phyloP scores from a whole-genome alignment of 1,140 invertebrate genomes.

The Brachionus rubens region DNA sequence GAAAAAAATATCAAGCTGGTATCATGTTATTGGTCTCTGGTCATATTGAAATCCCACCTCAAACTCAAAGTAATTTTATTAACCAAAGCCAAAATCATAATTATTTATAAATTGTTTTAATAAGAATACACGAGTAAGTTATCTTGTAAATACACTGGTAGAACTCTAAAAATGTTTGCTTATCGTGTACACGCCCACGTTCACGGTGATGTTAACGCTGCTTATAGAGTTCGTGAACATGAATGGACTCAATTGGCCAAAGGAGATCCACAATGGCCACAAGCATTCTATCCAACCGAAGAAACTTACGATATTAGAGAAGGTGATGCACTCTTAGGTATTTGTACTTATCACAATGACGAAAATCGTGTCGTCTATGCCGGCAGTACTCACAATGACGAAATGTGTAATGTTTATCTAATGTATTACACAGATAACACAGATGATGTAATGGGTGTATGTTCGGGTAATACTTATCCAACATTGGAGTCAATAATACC shows the following conservation, averaged over 20 bases:
- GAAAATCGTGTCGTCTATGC: background rate
- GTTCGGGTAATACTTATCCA: conserved; percentile 33
- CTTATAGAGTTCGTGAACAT: conserved; percentile 72
- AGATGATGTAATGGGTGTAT: conserved; percentile 7
- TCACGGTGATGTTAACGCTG: conserved; percentile 70
- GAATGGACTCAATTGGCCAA: conserved; percentile 65
- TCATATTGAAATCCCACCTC: conserved; percentile 50
- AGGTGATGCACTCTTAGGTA: conserved; percentile 72
- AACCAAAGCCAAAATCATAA: background rate
- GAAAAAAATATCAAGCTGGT: conserved; percentile 53
- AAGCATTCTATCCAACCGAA: conserved; percentile 87
- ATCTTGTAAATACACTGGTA: conserved; percentile 43
- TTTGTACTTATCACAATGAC: conserved; percentile 30
- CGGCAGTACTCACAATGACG: conserved; percentile 76
- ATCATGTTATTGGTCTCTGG: conserved; percentile 52
- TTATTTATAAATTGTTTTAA: background rate
- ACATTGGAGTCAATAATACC: conserved; percentile 30
- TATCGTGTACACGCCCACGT: conserved; percentile 33
- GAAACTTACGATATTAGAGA: conserved; percentile 63
- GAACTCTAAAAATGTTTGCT: conserved; percentile 37
- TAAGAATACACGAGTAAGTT: conserved; percentile 23
- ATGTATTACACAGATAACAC: conserved; percentile 83
- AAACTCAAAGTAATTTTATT: conserved; percentile 49
- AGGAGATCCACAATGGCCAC: conserved; percentile 81
- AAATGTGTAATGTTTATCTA: conserved; percentile 99